phyloP scores from a whole-genome alignment of 2,888 invertebrate species.

The Patella caerulea region DNA sequence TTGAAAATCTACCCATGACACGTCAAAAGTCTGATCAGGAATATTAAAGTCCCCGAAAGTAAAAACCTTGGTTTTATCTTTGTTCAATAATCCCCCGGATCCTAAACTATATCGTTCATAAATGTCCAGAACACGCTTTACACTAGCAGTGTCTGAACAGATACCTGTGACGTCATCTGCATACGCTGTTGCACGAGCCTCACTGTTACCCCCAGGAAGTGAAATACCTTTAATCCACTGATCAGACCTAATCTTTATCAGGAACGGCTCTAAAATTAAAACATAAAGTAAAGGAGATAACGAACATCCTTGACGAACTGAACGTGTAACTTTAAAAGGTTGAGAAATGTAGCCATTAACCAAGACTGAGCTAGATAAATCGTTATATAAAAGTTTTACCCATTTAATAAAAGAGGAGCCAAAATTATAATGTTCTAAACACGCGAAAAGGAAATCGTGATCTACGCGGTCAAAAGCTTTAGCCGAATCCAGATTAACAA shows the following conservation, averaged over 20 bases:
- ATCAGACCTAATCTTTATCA: constrained; percentile 14
- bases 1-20: neutral
- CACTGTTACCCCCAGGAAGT: neutral
- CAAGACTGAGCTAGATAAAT: neutral
- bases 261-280: constrained; percentile 19
- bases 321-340: neutral
- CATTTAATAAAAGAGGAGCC: constrained; percentile 18
- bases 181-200: neutral
- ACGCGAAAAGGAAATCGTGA: constrained; percentile 12
- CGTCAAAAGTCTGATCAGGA: neutral
- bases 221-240: neutral
- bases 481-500: neutral
- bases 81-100: neutral
- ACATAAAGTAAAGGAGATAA: constrained; percentile 22
- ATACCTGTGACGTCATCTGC: constrained; percentile 29
- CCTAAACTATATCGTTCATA: neutral
- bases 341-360: neutral
- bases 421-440: constrained; percentile 15
- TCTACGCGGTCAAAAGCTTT: constrained; percentile 4
- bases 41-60: neutral
- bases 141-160: constrained; percentile 16
- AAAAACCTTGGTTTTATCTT: neutral
- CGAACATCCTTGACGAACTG: constrained; percentile 11
- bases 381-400: constrained; percentile 12
- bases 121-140: constrained; percentile 14